Evolutionary conservation across 2,888 invertebrate genomes (phyloP).

Genomic region (Apoda limacodes): DNA sequence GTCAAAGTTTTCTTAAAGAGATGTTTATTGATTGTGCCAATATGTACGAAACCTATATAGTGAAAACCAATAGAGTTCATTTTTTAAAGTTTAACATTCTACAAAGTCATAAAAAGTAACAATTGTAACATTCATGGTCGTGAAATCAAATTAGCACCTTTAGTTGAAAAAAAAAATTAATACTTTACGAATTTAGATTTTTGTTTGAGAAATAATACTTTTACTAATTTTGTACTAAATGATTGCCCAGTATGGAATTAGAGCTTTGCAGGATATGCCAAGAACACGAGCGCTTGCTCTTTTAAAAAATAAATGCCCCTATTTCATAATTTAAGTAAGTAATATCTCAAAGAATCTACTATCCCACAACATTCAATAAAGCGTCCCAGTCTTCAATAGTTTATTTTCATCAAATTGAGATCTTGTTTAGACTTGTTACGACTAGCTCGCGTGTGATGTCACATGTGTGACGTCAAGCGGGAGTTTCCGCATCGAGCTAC

Average conservation of each 20-base stretch:
- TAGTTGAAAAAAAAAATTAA: conserved; percentile 47
- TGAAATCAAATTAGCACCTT: conserved; percentile 43
- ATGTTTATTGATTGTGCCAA: conserved; percentile 53
- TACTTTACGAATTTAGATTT: conserved; percentile 62
- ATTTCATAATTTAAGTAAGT: conserved; percentile 67
- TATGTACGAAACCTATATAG: too few relatives aligned
- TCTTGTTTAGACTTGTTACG: conserved; percentile 66
- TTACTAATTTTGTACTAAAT: conserved; percentile 62
- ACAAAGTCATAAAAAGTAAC: too few relatives aligned
- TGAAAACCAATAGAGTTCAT: too few relatives aligned
- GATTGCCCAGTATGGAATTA: conserved; percentile 43
- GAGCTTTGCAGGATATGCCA: conserved; percentile 34
- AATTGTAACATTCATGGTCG: too few relatives aligned
- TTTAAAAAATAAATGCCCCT: conserved; percentile 59
- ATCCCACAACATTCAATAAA: conserved; percentile 70
- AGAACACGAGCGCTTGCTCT: conserved; percentile 34
- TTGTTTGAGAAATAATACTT: conserved; percentile 60
- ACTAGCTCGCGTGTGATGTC: conserved; percentile 32
- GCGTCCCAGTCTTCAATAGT: conserved; percentile 69
- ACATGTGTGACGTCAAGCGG: conserved; percentile 15
- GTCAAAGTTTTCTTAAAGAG: too few relatives aligned
- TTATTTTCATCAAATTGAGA: conserved; percentile 71
- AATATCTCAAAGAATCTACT: conserved; percentile 66
- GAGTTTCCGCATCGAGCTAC: conserved; percentile 31
- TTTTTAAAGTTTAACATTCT: too few relatives aligned